Percentiles rank a stretch among this genome's conserved stretches.
Conservation (phyloP, 2,797 vertebrate genomes). For the Linurgus olivaceus region DNA sequence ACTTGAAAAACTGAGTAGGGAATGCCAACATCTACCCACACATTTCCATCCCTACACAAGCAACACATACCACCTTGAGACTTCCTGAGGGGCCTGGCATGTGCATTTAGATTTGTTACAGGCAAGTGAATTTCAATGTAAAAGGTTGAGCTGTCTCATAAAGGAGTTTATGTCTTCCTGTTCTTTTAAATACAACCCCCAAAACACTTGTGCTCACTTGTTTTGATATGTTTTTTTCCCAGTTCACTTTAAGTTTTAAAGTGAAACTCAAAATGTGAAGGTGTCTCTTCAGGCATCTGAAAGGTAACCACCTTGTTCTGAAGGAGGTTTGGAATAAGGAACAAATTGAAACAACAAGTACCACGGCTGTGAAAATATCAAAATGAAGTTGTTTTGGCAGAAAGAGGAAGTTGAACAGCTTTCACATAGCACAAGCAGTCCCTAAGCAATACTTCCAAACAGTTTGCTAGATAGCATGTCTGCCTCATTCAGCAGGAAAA, state of each 20-base stretch:
- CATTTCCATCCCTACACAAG: not conserved
- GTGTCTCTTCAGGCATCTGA: not conserved
- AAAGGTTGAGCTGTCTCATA: not conserved
- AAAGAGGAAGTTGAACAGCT: constrained; percentile 23
- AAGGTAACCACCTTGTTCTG: not conserved
- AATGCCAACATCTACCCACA: not conserved
- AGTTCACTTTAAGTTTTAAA: not conserved
- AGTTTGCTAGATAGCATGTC: constrained; percentile 7
- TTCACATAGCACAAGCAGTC: constrained; percentile 13
- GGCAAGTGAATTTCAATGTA: not conserved
- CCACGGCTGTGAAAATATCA: not conserved
- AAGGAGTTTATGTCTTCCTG: not conserved
- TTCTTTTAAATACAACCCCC: not conserved
- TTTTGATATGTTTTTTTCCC: not conserved
- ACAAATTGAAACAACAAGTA: not conserved
- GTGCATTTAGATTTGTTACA: not conserved
- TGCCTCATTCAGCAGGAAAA: not conserved
- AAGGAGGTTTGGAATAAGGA: not conserved
- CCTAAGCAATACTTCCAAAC: constrained; percentile 7
- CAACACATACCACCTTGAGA: not conserved
- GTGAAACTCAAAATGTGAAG: not conserved
- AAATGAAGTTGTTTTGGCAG: constrained; percentile 1
- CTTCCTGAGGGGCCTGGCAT: not conserved
- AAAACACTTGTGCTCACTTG: not conserved
- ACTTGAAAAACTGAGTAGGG: not conserved